Base-by-base conservation (phyloP, 1,140 invertebrate genomes). In the Danaus plexippus region DNA sequence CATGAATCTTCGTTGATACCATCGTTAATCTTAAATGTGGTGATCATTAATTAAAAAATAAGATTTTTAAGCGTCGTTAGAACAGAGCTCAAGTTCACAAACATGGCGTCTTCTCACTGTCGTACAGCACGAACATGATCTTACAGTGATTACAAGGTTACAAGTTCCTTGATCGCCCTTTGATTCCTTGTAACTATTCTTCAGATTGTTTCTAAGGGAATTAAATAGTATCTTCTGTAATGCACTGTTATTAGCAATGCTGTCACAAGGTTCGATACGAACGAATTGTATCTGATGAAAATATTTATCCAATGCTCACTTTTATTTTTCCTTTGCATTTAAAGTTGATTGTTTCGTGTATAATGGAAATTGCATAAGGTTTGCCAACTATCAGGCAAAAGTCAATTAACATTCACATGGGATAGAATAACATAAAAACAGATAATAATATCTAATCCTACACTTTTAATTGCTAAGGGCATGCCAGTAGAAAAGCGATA, bases 381-480 rank as follows among this genome's bases (percentile, higher is more conserved):
- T 12, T 13, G 46, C 12, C 46, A 47, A 13, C 11, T 47, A 13
- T 47, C 46, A 45, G 11, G 18, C 9, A 47, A 47, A 12, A 11
- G 18, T 43, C 41, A 12, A 52, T 44, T 41, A 18, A 44, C 11
- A 47, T 46, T 54, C 41, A 46, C 44, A 43, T 46, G 15, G 8
- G 6, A 54, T 10, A 15, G 13, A 32, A 32, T 18, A 6, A 50
- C 48, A 12, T 13, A 18, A 50, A 52, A 45, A 42, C 49, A 40
- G 47, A 59, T 56, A 57, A 53, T 52, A 64, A 58, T 54, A 57
- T 61, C 52, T 65, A 66, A 67, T 67, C 63, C 52, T 47, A 54
- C 48, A 66, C 61, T 71, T 71, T 71, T 68, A 66, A 71, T 70
- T 66, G 60, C 52, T 60, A 52, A 69, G 54, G 56, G 52, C 54